These are phyloP conservation scores for Papilio xuthus DNA, from an alignment of 1,140 invertebrate species.

Conservation along the genomic window DNA sequence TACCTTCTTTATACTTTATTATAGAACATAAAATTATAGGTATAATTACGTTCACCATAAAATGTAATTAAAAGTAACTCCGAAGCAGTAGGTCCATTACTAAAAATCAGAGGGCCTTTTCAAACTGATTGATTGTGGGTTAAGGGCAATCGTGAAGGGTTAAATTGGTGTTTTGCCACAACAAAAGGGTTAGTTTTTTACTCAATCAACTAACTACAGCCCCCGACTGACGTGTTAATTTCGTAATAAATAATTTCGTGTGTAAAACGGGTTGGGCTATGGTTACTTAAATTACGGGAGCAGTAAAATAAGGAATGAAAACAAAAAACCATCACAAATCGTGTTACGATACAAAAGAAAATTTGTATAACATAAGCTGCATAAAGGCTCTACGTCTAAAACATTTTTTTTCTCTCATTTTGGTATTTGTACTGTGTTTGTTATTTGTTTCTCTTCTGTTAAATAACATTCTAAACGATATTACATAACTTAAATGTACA, in stretches of 20 bases:
- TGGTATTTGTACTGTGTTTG: not conserved
- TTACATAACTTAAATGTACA: not conserved
- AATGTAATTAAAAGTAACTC: constrained; percentile 38
- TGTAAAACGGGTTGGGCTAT: constrained; percentile 43
- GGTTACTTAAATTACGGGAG: constrained; percentile 36
- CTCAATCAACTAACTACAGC: constrained; percentile 53
- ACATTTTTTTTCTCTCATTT: not conserved
- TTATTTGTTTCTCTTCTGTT: not conserved
- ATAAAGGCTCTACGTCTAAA: not conserved
- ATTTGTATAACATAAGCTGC: constrained; percentile 1
- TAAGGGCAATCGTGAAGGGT: constrained; percentile 61
- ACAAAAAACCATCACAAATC: constrained; percentile 17
- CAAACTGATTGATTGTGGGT: constrained; percentile 70
- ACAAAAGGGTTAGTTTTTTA: constrained; percentile 65
- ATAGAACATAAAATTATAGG: not conserved
- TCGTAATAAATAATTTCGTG: constrained; percentile 59
- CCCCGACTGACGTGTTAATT: constrained; percentile 73
- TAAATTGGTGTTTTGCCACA: constrained; percentile 54
- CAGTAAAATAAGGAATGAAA: not conserved
- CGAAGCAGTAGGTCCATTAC: constrained; percentile 51
- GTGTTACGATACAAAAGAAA: not conserved
- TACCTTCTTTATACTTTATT: not conserved
- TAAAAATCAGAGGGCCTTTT: constrained; percentile 45
- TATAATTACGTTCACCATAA: constrained; percentile 18
- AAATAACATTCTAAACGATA: not conserved